These are phyloP conservation scores for Xiphophorus couchianus DNA, from an alignment of 2,113 vertebrate species.

Conservation along the genomic window DNA sequence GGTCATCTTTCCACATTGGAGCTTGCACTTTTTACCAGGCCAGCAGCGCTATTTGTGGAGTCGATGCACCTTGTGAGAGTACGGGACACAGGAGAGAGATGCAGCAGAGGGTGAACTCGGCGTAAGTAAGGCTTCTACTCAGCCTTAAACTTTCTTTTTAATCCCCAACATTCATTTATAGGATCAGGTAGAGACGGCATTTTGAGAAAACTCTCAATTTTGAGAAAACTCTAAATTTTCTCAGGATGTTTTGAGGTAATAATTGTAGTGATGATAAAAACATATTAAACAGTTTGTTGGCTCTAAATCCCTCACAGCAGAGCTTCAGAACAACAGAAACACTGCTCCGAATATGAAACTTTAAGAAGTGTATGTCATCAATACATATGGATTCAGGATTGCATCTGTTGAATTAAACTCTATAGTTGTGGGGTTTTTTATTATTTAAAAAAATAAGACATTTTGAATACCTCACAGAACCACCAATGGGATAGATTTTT, in stretches of 20 bases:
- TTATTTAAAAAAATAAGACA: background rate
- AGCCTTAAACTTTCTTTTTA: background rate
- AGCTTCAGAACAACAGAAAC: background rate
- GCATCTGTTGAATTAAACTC: background rate
- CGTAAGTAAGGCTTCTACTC: slow-evolving; percentile 73
- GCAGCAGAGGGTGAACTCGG: slow-evolving; percentile 80
- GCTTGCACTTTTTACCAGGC: slow-evolving; percentile 39
- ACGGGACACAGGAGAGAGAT: slow-evolving; percentile 65
- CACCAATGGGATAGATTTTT: no score
- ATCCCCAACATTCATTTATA: background rate
- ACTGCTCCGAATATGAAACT: background rate
- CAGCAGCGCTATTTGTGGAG: slow-evolving; percentile 46
- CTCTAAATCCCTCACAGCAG: background rate
- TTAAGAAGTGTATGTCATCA: background rate
- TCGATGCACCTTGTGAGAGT: slow-evolving; percentile 64
- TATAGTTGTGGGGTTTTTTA: background rate
- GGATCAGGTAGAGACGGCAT: background rate
- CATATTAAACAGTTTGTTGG: background rate
- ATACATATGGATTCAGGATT: background rate
- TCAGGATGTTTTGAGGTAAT: background rate
- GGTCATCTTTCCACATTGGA: slow-evolving; percentile 53
- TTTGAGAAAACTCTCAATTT: background rate
- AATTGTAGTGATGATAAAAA: background rate
- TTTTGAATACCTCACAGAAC: no score
- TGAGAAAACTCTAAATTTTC: background rate